Percentiles rank a stretch among this genome's conserved stretches.
Evolutionary conservation across 2,888 invertebrate species (phyloP).

Genomic region (Anorthoa munda): DNA sequence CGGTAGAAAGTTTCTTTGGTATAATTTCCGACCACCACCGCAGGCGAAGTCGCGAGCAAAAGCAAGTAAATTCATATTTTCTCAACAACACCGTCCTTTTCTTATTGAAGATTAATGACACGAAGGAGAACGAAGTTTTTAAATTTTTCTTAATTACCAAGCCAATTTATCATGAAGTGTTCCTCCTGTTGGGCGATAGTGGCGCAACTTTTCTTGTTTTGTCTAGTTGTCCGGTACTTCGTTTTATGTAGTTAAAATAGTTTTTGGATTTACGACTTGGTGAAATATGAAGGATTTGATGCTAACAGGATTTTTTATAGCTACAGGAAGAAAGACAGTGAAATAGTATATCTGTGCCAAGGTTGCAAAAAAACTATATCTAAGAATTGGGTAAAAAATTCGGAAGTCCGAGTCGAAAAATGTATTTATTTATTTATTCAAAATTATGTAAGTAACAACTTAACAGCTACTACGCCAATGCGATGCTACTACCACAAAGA

Average conservation of each 20-base stretch:
- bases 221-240: neutral
- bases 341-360: neutral
- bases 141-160: slow-evolving; percentile 56
- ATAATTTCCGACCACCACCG: neutral
- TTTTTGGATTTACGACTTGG: too few relatives aligned
- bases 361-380: too few relatives aligned
- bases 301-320: too few relatives aligned
- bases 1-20: neutral
- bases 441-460: too few relatives aligned
- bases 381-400: too few relatives aligned
- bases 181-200: slow-evolving; percentile 50
- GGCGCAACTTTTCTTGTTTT: slow-evolving; percentile 48
- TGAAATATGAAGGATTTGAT: too few relatives aligned
- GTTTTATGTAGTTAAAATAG: neutral
- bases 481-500: too few relatives aligned
- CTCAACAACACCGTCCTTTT: slow-evolving; percentile 41
- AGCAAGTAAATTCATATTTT: slow-evolving; percentile 51
- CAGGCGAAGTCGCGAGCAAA: neutral
- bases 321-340: too few relatives aligned
- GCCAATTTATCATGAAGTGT: slow-evolving; percentile 53
- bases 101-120: slow-evolving; percentile 63
- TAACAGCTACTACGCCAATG: too few relatives aligned
- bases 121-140: slow-evolving; percentile 34
- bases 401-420: too few relatives aligned
- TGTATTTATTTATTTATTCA: too few relatives aligned